Conservation (phyloP, 2,113 vertebrate genomes). For the Rallus limicola region DNA sequence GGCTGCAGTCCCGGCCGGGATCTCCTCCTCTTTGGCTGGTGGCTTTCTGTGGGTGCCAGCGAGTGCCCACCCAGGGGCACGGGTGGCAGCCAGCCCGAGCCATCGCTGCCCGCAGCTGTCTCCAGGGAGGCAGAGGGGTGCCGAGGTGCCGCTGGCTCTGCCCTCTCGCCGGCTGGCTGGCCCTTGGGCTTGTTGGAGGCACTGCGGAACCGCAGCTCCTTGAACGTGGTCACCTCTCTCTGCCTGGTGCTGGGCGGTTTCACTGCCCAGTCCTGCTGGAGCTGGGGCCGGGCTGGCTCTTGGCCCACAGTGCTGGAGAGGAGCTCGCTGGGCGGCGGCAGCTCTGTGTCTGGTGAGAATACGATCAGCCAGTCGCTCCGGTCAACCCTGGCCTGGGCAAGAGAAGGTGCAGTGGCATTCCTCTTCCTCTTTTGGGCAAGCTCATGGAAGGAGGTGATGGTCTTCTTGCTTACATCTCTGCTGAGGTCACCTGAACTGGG, state of each 20-base stretch:
- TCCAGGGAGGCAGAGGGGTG: accelerated
- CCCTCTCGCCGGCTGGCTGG: conserved; percentile 63
- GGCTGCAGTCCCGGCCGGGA: conserved; percentile 75
- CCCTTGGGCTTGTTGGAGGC: conserved; percentile 69
- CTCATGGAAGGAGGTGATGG: conserved; percentile 90
- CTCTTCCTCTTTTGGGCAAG: conserved; percentile 86
- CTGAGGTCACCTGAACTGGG: background rate
- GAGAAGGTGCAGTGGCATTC: conserved; percentile 27
- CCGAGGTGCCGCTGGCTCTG: background rate
- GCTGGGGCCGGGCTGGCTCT: conserved; percentile 73
- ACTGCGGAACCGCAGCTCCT: conserved; percentile 86
- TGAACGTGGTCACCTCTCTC: conserved; percentile 90
- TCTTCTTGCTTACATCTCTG: conserved; percentile 38
- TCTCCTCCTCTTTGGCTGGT: conserved; percentile 80
- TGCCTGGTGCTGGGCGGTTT: conserved; percentile 14
- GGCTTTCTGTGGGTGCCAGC: conserved; percentile 74
- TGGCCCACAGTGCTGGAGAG: background rate
- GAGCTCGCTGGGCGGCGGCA: conserved; percentile 67
- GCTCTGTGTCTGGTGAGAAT: conserved; percentile 89
- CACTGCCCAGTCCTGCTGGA: conserved; percentile 74
- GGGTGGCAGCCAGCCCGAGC: conserved; percentile 15
- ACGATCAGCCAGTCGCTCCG: conserved; percentile 92
- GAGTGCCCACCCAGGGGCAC: background rate
- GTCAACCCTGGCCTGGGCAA: conserved; percentile 79
- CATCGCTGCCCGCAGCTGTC: accelerated